These are phyloP conservation scores for Cardiocondyla obscurior DNA, from an alignment of 1,140 invertebrate genomes.

Conservation along the genomic window DNA sequence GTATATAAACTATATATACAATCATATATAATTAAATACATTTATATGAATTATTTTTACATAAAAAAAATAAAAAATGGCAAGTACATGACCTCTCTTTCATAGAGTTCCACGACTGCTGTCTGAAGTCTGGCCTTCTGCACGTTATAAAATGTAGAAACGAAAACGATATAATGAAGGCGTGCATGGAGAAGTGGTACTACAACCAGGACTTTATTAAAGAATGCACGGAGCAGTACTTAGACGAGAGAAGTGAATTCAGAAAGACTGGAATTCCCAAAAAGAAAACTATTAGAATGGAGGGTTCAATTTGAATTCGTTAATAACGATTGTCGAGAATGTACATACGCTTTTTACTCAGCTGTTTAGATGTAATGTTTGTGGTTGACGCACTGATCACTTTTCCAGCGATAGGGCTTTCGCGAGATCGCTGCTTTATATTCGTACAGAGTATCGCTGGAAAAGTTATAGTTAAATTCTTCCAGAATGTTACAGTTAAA, in stretches of 20 bases:
- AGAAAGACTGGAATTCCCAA: slow-evolving; percentile 90
- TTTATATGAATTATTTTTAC: too few species aligned
- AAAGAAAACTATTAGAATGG: slow-evolving; percentile 64
- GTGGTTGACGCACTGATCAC: neutral
- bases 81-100: neutral
- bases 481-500: neutral
- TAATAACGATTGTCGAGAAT: neutral
- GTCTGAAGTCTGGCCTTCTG: slow-evolving; percentile 87
- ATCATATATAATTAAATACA: too few species aligned
- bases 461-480: too few species aligned
- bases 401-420: neutral
- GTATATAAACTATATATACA: too few species aligned
- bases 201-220: slow-evolving; percentile 89
- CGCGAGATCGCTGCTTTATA: neutral
- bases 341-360: neutral
- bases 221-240: slow-evolving; percentile 90
- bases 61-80: neutral
- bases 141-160: slow-evolving; percentile 90
- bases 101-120: slow-evolving; percentile 88
- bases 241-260: slow-evolving; percentile 91
- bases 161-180: slow-evolving; percentile 88
- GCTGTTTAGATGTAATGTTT: neutral
- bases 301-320: neutral
- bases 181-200: slow-evolving; percentile 91
- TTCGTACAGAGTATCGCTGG: too few species aligned